phyloP scores from a whole-genome alignment of 2,797 vertebrate species.

The Gambusia yucatana region DNA sequence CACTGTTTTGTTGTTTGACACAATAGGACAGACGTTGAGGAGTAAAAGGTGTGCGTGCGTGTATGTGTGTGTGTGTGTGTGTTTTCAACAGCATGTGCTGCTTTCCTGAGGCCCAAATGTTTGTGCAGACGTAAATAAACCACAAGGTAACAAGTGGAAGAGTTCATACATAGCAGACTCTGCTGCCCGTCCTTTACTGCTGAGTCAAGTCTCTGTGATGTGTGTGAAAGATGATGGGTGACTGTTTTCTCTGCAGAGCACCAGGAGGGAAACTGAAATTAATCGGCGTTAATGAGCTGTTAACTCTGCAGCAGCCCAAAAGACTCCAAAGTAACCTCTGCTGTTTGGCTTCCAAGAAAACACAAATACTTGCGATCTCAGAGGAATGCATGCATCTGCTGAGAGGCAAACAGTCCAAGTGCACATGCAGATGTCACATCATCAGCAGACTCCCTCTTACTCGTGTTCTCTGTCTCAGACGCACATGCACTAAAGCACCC shows the following conservation, averaged over 20 bases:
- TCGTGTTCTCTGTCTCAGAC: conserved; percentile 38
- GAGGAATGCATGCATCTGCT: conserved; percentile 10
- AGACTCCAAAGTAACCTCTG: conserved; percentile 49
- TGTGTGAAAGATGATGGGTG: conserved; percentile 59
- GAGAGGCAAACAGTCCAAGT: conserved; percentile 35
- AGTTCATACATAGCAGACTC: conserved; percentile 29
- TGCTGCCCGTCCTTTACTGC: conserved; percentile 37
- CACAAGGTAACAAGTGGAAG: conserved; percentile 54
- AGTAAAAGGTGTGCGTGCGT: too few species aligned
- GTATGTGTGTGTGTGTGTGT: too few species aligned
- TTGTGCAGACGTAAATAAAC: neutral
- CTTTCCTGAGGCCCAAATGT: neutral
- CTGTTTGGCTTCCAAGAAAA: conserved; percentile 54
- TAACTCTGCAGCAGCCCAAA: conserved; percentile 68
- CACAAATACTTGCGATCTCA: conserved; percentile 45
- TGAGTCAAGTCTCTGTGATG: conserved; percentile 59
- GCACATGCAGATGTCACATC: conserved; percentile 44
- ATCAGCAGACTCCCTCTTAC: conserved; percentile 26
- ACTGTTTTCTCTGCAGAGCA: conserved; percentile 46
- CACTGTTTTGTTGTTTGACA: too few species aligned
- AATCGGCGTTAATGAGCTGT: conserved; percentile 82
- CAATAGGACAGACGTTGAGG: too few species aligned
- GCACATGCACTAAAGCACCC: conserved; percentile 15
- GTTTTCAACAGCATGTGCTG: neutral
- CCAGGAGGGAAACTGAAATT: conserved; percentile 67